Base-by-base conservation (phyloP, 2,797 vertebrate genomes). In the Gymnoscopelus microlampas region DNA sequence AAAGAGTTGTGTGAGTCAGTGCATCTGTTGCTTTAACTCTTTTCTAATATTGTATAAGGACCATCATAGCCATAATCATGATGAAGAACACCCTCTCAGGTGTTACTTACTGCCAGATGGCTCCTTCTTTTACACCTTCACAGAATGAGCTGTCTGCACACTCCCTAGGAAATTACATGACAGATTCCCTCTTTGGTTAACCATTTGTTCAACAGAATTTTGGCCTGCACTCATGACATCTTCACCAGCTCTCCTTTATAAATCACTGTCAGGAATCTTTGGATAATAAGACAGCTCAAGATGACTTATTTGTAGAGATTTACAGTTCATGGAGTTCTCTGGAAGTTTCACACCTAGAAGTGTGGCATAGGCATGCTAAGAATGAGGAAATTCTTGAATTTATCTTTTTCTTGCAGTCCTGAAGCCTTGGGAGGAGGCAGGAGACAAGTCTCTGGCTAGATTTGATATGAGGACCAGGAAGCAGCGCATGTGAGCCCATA, bases 281-380 rank as follows among this genome's bases (percentile, higher is more conserved):
- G 19, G 57, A 61, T 47, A 70, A 68, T 78, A 54, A 44, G 60
- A 59, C 35, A 0, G 29, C 57, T 79, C 77, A 1, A 70, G 56
- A 83, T 77, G 76, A 76, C 63, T 76, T 78, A 60, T 80, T 61
- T 61, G 63, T 65, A 65, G 67, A 83, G 65, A 77, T 70, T 60
- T 70, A 71, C 64, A 68, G 26, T 51, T 50, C 3, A 35, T 14
- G 24, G 48, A 12, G 48, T 32, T 71, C 63, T 70, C 57, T 24
- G 5, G 53, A n/a, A 24, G 61, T 53, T 24, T 72, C 63, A 74
- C 66, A 72, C 66, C 53, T 74, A 9, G 63, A 4, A 49, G 47
- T 50, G 56, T 62, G 49, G 72, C 23, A 47, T 48, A 59, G 49
- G 61, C 29, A 62, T 56, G 57, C 53, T 62, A 39, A 65, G 72